phyloP scores from a whole-genome alignment of 2,797 vertebrate species.

The Lepus townsendii region DNA sequence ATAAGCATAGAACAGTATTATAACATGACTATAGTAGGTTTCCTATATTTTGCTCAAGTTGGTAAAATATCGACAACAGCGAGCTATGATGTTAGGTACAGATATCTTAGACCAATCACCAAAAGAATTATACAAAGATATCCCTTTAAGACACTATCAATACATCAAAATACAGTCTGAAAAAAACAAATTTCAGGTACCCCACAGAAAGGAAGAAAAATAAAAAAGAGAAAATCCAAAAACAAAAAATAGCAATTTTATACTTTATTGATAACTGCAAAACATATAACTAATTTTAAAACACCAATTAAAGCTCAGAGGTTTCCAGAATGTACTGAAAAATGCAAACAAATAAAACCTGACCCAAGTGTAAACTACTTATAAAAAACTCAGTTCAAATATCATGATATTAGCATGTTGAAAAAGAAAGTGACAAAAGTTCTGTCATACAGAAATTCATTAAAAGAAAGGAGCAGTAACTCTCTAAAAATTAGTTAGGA shows the following conservation, averaged over 20 bases:
- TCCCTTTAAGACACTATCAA: not conserved
- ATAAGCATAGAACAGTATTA: not conserved
- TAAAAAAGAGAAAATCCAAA: not conserved
- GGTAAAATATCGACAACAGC: not conserved
- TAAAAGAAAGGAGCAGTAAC: not conserved
- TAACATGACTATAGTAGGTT: not conserved
- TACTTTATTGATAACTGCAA: not conserved
- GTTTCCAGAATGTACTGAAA: not conserved
- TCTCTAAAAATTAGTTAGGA: not conserved
- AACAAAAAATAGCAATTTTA: not conserved
- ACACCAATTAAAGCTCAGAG: not conserved
- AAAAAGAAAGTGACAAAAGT: not conserved
- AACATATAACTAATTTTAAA: not conserved
- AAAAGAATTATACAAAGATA: not conserved
- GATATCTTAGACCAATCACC: not conserved
- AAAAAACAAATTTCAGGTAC: not conserved
- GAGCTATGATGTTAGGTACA: not conserved
- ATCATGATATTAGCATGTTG: not conserved
- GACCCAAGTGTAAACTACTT: not conserved
- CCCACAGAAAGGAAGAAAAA: not conserved
- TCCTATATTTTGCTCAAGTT: not conserved
- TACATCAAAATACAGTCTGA: not conserved
- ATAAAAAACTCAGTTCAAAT: not conserved
- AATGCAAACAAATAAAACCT: not conserved
- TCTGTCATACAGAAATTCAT: not conserved